These are phyloP conservation scores for Drepanosiphum platanoidis DNA, from an alignment of 2,888 invertebrate genomes.

Conservation along the genomic window DNA sequence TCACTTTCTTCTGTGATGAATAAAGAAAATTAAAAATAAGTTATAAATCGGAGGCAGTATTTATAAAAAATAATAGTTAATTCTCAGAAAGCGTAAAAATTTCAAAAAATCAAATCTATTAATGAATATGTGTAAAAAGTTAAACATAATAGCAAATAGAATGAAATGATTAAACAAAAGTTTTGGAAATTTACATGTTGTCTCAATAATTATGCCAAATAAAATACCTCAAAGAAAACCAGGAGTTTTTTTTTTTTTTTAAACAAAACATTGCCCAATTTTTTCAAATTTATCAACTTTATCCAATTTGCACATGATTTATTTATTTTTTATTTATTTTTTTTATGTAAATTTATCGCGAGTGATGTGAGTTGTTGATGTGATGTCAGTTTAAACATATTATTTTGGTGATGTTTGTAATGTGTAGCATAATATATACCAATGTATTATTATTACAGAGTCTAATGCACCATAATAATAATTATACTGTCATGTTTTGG, in stretches of 20 bases:
- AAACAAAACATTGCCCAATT: too few relatives aligned
- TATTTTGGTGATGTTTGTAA: constrained; percentile 11
- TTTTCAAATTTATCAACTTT: background rate
- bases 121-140: constrained; percentile 1
- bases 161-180: background rate
- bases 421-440: background rate
- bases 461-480: constrained; percentile 16
- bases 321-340: background rate
- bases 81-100: background rate
- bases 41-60: background rate
- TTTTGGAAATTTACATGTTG: background rate
- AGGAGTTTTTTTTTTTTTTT: background rate
- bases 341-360: background rate
- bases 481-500: constrained; percentile 27
- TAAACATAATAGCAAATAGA: constrained; percentile 19
- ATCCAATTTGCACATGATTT: background rate
- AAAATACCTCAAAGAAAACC: background rate
- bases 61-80: background rate
- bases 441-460: constrained; percentile 1
- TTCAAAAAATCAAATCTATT: background rate
- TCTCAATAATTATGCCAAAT: background rate
- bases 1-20: constrained; percentile 13
- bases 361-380: constrained; percentile 8
- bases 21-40: constrained; percentile 20
- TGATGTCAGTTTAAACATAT: constrained; percentile 3